Conservation (phyloP, 2,797 vertebrate genomes). For the Arvicola amphibius region DNA sequence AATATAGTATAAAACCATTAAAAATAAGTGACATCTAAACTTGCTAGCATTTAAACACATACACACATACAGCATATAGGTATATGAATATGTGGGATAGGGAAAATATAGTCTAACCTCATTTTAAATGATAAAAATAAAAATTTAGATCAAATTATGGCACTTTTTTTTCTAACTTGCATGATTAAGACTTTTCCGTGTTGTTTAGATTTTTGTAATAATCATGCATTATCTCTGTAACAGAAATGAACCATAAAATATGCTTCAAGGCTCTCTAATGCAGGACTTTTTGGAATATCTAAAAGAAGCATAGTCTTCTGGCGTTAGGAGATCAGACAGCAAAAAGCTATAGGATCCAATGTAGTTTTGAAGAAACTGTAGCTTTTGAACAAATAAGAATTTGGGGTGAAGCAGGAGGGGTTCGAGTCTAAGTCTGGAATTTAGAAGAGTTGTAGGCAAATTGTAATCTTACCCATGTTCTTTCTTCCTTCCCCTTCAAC, state of each 20-base stretch:
- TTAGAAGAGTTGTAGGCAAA: neutral
- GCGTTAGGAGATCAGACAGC: neutral
- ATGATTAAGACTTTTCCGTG: neutral
- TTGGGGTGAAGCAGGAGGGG: neutral
- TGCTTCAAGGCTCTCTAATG: neutral
- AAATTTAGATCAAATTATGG: neutral
- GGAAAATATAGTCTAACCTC: conserved; percentile 1
- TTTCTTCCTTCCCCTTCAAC: neutral
- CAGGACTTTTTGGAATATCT: conserved; percentile 1
- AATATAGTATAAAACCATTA: neutral
- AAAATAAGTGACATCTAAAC: conserved; percentile 23
- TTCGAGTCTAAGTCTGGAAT: neutral
- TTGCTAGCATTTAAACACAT: neutral
- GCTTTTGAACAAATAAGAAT: neutral
- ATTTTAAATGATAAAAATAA: conserved; percentile 2
- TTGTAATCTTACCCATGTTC: neutral
- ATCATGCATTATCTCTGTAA: neutral
- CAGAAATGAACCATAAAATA: neutral
- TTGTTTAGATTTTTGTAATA: conserved; percentile 33
- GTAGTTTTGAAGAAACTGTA: neutral
- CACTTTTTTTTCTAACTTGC: neutral
- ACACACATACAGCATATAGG: neutral
- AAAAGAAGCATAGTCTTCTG: conserved; percentile 31
- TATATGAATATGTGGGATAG: conserved; percentile 12
- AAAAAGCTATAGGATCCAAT: conserved; percentile 24